A percentile compares a stretch with the other conserved stretches of the same genome.
Evolutionary conservation across 2,113 vertebrate species (phyloP).

Genomic region (Cryptoleucopteryx plumbea): DNA sequence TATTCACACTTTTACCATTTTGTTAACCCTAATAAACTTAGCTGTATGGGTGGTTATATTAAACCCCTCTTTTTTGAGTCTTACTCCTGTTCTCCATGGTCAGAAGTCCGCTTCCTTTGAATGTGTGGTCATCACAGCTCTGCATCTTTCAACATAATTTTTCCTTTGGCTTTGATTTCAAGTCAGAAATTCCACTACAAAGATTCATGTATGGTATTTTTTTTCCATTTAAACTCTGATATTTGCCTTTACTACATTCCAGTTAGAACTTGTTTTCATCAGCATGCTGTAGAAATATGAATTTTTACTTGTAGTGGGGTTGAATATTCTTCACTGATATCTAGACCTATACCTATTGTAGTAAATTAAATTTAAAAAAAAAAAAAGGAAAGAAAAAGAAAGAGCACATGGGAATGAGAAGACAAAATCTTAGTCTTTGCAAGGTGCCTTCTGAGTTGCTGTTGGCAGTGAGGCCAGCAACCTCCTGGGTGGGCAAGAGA

Average conservation of each 20-base stretch:
- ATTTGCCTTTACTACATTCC: neutral
- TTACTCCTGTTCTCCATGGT: neutral
- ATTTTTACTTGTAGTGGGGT: neutral
- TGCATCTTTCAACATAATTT: neutral
- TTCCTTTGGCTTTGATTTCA: neutral
- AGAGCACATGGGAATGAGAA: neutral
- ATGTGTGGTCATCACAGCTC: neutral
- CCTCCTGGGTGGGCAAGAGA: too few relatives aligned
- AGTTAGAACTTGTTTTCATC: neutral
- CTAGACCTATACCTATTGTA: neutral
- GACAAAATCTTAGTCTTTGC: neutral
- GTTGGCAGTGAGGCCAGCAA: neutral
- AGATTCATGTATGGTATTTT: neutral
- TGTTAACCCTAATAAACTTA: neutral
- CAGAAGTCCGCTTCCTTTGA: neutral
- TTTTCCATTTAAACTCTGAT: neutral
- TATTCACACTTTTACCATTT: neutral
- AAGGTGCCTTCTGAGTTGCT: neutral
- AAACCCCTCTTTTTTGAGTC: neutral
- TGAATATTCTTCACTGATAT: neutral
- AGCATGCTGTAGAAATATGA: neutral
- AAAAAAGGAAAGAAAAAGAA: too few relatives aligned
- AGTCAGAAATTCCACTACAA: neutral
- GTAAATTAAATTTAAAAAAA: neutral
- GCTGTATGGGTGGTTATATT: neutral